phyloP scores from a whole-genome alignment of 2,888 invertebrate species.

The Cremastinae sp. region DNA sequence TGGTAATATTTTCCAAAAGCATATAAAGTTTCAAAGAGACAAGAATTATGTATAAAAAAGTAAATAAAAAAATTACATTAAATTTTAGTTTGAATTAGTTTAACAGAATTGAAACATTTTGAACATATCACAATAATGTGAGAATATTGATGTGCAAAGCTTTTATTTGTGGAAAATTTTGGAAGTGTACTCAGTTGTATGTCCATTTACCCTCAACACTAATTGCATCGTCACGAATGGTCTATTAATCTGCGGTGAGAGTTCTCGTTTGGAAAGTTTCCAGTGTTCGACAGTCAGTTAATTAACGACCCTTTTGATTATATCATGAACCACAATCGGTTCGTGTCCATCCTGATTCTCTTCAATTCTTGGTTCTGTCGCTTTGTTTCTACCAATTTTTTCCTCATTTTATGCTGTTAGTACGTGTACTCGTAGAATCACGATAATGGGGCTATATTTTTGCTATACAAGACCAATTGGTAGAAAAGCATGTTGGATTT shows the following conservation, averaged over 20 bases:
- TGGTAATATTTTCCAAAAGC: too few relatives aligned
- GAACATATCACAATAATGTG: too few relatives aligned
- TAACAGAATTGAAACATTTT: too few relatives aligned
- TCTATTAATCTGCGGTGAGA: constrained; percentile 66
- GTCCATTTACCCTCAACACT: constrained; percentile 55
- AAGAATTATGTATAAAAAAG: too few relatives aligned
- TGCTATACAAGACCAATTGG: too few relatives aligned
- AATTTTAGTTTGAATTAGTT: too few relatives aligned
- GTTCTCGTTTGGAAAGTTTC: constrained; percentile 63
- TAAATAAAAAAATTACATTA: too few relatives aligned
- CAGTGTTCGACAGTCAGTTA: constrained; percentile 61
- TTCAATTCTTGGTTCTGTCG: constrained; percentile 6
- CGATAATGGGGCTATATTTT: neutral
- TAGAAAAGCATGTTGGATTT: too few relatives aligned
- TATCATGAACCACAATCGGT: constrained; percentile 31
- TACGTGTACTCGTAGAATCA: neutral
- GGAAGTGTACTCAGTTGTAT: constrained; percentile 37
- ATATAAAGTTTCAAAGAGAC: too few relatives aligned
- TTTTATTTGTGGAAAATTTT: constrained; percentile 30
- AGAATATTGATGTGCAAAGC: constrained; percentile 4
- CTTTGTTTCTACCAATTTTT: neutral
- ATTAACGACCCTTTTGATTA: constrained; percentile 59
- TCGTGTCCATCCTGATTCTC: constrained; percentile 9
- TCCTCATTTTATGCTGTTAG: neutral
- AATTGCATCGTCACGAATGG: constrained; percentile 52